These are phyloP conservation scores for Macrotis lagotis DNA, from an alignment of 2,113 vertebrate species.

Conservation along the genomic window DNA sequence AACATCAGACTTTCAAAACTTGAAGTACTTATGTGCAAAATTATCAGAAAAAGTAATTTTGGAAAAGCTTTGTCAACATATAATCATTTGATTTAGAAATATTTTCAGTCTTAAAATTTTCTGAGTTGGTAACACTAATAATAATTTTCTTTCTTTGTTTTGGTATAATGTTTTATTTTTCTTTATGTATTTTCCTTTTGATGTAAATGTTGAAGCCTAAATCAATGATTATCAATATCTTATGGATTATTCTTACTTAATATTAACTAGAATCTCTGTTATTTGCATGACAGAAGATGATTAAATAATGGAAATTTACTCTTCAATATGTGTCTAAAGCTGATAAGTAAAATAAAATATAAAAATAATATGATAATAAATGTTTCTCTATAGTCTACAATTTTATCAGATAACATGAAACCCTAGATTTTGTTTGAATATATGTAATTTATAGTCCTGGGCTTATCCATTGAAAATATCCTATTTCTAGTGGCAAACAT, in stretches of 20 bases:
- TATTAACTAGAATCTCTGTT: not conserved
- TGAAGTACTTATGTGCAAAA: not conserved
- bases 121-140: not conserved
- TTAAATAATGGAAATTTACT: constrained; percentile 1
- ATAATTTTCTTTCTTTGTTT: not conserved
- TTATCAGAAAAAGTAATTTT: not conserved
- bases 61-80: not conserved
- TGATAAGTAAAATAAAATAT: constrained; percentile 8
- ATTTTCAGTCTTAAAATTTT: not conserved
- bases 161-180: not conserved
- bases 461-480: constrained; percentile 21
- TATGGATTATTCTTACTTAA: not conserved
- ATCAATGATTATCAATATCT: not conserved
- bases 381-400: not conserved
- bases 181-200: constrained; percentile 12
- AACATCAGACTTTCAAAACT: not conserved
- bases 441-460: not conserved
- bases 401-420: constrained; percentile 39
- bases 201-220: not conserved
- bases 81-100: not conserved
- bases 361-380: not conserved
- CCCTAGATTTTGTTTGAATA: not conserved
- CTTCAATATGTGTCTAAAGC: constrained; percentile 1
- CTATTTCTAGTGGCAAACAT: constrained; percentile 33
- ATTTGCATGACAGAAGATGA: not conserved